Evolutionary conservation across 2,888 invertebrate genomes (phyloP), one percentile per base, ranked within the genome.

Genomic region (Oxystoma pomonae): DNA sequence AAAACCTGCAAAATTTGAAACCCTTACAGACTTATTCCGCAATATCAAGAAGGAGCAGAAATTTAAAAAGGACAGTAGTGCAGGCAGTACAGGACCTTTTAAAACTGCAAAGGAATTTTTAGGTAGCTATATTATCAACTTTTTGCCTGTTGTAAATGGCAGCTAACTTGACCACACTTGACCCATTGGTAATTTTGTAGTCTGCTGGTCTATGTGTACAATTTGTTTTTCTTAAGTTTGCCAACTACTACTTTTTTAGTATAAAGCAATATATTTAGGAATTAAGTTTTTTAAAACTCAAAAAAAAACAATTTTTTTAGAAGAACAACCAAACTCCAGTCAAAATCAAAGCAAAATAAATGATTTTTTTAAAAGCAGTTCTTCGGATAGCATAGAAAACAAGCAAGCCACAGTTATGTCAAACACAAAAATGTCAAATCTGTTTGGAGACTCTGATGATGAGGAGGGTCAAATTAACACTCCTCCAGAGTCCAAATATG

Each of bases 11-110:
- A 82, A 69, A 81, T 81, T 59, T 80, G 84, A 58, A 74, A 80
- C 78, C 81, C 78, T 76, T 81, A 77, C 79, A 82, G 82, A 79
- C 82, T 75, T 82, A 81, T 83, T 78, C 74, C 76, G 71, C 75
- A 83, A 76, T 65, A 76, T 78, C 22, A 70, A 74, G 57, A 79
- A 78, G 65, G 76, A 78, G 22, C 75, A 76, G 58, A 68, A 70
- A 21, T 49, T 68, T 3, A 67, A 69, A 58, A 57, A 61, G 35
- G 57, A 60, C 16, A 59, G 22, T n/a, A 49, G 63, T 56, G 59
- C 60, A 59, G 59, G 59, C n/a, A 57, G 53, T 19, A 17, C 61
- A 2, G 21, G 53, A 19, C 60, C 17, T n/a, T 73, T 71, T 63
- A 70, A 64, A 61, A 69, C 69, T 51, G 71, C 74, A 21, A 69